A percentile compares a stretch with the other conserved stretches of the same genome.
Evolutionary conservation across 1,140 invertebrate species (phyloP).

Genomic region (Drosophila ironensis): DNA sequence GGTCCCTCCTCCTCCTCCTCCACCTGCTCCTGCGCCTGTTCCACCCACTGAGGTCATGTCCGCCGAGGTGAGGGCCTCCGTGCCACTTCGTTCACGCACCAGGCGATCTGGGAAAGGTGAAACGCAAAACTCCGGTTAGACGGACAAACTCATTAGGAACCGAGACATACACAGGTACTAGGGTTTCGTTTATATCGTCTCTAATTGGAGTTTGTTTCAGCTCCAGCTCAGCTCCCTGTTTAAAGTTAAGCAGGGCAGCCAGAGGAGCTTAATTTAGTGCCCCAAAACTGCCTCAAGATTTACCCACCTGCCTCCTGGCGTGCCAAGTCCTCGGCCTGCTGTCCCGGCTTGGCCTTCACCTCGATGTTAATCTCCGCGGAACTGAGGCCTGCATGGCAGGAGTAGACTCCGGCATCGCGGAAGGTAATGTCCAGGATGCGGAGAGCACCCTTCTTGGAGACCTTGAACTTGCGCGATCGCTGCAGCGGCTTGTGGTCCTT

Average conservation of each 20-base stretch:
- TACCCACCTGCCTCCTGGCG: constrained; percentile 82
- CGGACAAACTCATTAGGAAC: constrained; percentile 8
- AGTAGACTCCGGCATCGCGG: constrained; percentile 91
- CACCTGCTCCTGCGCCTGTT: constrained; percentile 6
- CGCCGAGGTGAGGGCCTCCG: constrained; percentile 77
- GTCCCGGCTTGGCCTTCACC: constrained; percentile 89
- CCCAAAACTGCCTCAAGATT: neutral
- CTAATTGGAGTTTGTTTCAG: no score
- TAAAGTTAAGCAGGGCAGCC: no score
- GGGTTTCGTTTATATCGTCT: no score
- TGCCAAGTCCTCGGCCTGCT: constrained; percentile 90
- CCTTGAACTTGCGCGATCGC: constrained; percentile 90
- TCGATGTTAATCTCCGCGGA: constrained; percentile 88
- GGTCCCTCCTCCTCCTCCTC: no score
- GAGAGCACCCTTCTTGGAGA: constrained; percentile 93
- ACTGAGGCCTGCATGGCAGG: constrained; percentile 90
- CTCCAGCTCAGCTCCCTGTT: no score
- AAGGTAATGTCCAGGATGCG: constrained; percentile 90
- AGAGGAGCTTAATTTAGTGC: no score
- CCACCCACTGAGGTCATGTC: constrained; percentile 69
- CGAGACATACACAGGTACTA: no score
- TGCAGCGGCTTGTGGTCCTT: constrained; percentile 89
- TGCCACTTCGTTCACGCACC: constrained; percentile 74
- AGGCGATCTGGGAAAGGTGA: constrained; percentile 57
- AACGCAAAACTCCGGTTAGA: constrained; percentile 1